phyloP scores from a whole-genome alignment of 2,113 vertebrate species.

The Platycercus adscitus region DNA sequence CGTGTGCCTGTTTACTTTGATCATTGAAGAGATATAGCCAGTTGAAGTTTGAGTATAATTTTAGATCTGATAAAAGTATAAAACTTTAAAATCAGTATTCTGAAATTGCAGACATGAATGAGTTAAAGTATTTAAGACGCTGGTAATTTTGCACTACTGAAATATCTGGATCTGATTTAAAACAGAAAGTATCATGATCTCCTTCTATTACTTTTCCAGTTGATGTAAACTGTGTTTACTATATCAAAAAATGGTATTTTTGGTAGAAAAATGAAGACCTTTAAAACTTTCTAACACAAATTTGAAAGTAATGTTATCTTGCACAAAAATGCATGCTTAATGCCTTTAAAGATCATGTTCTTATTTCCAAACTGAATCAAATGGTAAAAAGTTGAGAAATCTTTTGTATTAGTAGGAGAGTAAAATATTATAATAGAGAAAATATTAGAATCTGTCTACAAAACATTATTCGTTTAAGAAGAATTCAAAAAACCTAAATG shows the following conservation, averaged over 20 bases:
- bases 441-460: neutral
- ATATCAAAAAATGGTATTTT: neutral
- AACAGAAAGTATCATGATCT: neutral
- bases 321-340: neutral
- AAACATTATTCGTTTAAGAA: neutral
- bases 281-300: neutral
- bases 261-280: neutral
- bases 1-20: neutral
- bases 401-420: neutral
- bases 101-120: neutral
- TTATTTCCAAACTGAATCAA: neutral
- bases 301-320: neutral
- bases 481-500: neutral
- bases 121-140: neutral
- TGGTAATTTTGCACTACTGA: neutral
- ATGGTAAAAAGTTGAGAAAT: neutral
- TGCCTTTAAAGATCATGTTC: neutral
- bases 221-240: neutral
- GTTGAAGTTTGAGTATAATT: neutral
- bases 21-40: neutral
- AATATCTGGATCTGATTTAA: neutral
- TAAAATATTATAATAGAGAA: neutral
- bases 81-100: neutral
- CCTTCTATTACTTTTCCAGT: neutral
- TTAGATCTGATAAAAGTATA: neutral